Evolutionary conservation across 2,797 vertebrate species (phyloP).

Genomic region (Rhinichthys osculus): DNA sequence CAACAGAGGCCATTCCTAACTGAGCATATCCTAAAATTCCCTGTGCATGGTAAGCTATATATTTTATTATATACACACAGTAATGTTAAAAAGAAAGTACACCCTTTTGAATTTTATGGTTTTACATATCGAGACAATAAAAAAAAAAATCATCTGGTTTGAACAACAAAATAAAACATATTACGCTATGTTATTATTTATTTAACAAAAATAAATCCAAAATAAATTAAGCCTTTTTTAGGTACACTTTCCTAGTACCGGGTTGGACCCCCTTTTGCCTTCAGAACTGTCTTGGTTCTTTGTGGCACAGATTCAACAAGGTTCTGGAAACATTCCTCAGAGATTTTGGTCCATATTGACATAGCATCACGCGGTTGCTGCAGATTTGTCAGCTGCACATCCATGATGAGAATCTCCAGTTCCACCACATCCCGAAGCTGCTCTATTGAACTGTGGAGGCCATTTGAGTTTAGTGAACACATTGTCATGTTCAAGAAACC

Average conservation of each 20-base stretch:
- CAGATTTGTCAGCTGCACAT: conserved; percentile 71
- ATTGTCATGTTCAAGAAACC: neutral
- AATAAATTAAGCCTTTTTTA: neutral
- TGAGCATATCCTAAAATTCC: neutral
- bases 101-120: too few species aligned
- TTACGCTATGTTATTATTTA: neutral
- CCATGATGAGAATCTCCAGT: conserved; percentile 62
- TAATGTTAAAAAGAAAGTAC: too few species aligned
- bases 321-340: too few species aligned
- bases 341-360: conserved; percentile 8
- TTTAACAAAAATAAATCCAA: neutral
- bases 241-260: neutral
- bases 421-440: conserved; percentile 59
- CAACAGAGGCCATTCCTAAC: conserved; percentile 19
- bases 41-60: neutral
- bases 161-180: neutral
- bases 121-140: too few species aligned
- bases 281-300: neutral
- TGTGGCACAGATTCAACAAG: neutral
- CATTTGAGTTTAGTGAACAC: neutral
- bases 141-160: too few species aligned
- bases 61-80: neutral
- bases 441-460: neutral
- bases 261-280: neutral
- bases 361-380: conserved; percentile 63